Evolutionary conservation across 2,888 invertebrate species (phyloP).

Genomic region (Acrocera orbiculus): DNA sequence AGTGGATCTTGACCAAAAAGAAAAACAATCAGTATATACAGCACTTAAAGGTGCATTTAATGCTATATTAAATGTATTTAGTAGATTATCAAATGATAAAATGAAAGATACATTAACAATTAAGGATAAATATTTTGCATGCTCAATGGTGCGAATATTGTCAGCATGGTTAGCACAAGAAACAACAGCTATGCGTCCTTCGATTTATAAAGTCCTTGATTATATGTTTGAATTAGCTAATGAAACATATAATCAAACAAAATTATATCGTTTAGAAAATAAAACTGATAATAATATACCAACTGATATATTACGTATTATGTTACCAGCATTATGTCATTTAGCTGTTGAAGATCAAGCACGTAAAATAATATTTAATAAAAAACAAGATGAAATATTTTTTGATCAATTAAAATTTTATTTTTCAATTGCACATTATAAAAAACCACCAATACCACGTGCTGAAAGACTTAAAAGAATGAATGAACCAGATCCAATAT

Average conservation of each 20-base stretch:
- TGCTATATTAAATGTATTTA: conserved; percentile 56
- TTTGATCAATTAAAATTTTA: conserved; percentile 66
- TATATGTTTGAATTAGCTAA: conserved; percentile 64
- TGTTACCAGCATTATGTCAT: conserved; percentile 80
- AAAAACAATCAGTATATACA: conserved; percentile 77
- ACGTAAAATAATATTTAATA: conserved; percentile 56
- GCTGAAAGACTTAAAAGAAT: conserved; percentile 59
- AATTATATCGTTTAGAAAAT: conserved; percentile 49
- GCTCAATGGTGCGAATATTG: conserved; percentile 66
- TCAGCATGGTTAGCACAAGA: conserved; percentile 86
- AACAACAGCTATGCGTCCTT: conserved; percentile 69
- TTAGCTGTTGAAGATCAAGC: conserved; percentile 81
- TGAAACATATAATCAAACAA: conserved; percentile 61
- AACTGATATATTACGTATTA: conserved; percentile 57
- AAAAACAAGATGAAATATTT: conserved; percentile 63
- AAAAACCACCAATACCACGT: conserved; percentile 62
- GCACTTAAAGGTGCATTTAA: conserved; percentile 78
- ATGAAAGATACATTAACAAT: conserved; percentile 48
- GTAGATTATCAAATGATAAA: conserved; percentile 56
- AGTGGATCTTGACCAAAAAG: conserved; percentile 72
- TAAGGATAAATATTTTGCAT: conserved; percentile 60
- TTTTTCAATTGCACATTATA: conserved; percentile 74
- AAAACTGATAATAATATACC: conserved; percentile 37
- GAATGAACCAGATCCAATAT: conserved; percentile 56
- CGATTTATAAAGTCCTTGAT: conserved; percentile 64